A percentile compares a stretch with the other conserved stretches of the same genome.
phyloP scores from a whole-genome alignment of 2,888 invertebrate species.

The Maniola hyperantus region DNA sequence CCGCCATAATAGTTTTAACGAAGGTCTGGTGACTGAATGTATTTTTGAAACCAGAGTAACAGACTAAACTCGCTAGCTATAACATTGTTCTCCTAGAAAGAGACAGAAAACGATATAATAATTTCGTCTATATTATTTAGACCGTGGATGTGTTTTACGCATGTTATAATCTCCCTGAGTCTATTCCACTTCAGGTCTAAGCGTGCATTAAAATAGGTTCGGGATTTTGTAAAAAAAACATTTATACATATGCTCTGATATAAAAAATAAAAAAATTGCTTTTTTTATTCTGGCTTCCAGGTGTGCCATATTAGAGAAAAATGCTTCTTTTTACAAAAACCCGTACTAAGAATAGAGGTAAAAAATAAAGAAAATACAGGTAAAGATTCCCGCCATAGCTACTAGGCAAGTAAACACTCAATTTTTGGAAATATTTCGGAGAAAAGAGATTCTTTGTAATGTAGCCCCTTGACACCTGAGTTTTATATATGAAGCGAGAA shows the following conservation, averaged over 20 bases:
- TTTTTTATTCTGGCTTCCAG: conserved; percentile 1
- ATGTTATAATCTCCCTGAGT: conserved; percentile 59
- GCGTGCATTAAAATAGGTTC: conserved; percentile 68
- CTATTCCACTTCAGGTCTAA: conserved; percentile 65
- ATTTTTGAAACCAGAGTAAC: neutral
- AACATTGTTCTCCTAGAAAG: no score
- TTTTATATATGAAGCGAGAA: conserved; percentile 28
- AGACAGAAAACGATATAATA: no score
- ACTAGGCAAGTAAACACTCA: conserved; percentile 80
- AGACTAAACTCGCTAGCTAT: neutral
- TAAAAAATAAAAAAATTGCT: conserved; percentile 5
- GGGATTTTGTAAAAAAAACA: conserved; percentile 58
- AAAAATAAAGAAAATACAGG: conserved; percentile 62
- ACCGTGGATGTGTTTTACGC: conserved; percentile 34
- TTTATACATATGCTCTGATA: neutral
- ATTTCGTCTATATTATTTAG: neutral
- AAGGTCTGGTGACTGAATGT: neutral
- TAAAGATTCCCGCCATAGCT: conserved; percentile 78
- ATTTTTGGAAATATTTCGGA: conserved; percentile 50
- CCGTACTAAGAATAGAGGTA: conserved; percentile 67
- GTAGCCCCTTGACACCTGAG: conserved; percentile 27
- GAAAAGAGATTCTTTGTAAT: conserved; percentile 76
- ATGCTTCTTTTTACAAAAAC: conserved; percentile 60
- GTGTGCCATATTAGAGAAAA: neutral
- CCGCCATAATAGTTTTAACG: neutral